Percentiles rank a stretch among this genome's conserved stretches.
Conservation (phyloP, 2,888 invertebrate species). For the Lordiphosa andalusiaca region DNA sequence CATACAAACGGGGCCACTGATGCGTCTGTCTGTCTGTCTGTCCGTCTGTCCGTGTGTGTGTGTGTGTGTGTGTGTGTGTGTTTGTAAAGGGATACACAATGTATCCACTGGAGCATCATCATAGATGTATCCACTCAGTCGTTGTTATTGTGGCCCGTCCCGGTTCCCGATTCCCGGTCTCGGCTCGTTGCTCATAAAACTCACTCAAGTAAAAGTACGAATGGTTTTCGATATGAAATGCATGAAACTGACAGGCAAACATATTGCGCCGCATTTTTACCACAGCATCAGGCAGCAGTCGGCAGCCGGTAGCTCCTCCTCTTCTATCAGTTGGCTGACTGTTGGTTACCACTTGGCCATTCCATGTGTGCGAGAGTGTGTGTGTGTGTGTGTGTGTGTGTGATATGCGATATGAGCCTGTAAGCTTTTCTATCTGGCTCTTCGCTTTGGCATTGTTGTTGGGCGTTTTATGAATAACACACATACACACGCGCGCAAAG, state of each 20-base stretch:
- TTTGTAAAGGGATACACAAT: conserved; percentile 53
- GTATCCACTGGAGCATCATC: conserved; percentile 72
- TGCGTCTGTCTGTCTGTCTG: conserved; percentile 16
- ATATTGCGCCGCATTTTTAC: conserved; percentile 69
- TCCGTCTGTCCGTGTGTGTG: neutral
- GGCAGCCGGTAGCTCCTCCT: neutral
- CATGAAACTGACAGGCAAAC: conserved; percentile 74
- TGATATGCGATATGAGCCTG: conserved; percentile 38
- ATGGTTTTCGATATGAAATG: conserved; percentile 75
- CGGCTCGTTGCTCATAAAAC: conserved; percentile 69
- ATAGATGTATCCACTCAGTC: conserved; percentile 61
- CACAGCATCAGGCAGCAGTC: conserved; percentile 19
- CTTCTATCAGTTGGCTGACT: conserved; percentile 52
- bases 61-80: conserved; percentile 3
- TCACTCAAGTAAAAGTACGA: conserved; percentile 76
- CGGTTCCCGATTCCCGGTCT: conserved; percentile 11
- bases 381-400: conserved; percentile 19
- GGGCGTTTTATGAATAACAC: conserved; percentile 10
- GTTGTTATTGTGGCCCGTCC: conserved; percentile 46
- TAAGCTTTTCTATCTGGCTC: conserved; percentile 36
- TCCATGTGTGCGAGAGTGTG: conserved; percentile 12
- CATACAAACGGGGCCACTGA: conserved; percentile 59
- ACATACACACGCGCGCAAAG: conserved; percentile 1
- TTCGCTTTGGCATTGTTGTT: conserved; percentile 34
- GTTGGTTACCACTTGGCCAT: conserved; percentile 63